Base-by-base conservation (phyloP, 2,797 vertebrate genomes). In the Artibeus lituratus region DNA sequence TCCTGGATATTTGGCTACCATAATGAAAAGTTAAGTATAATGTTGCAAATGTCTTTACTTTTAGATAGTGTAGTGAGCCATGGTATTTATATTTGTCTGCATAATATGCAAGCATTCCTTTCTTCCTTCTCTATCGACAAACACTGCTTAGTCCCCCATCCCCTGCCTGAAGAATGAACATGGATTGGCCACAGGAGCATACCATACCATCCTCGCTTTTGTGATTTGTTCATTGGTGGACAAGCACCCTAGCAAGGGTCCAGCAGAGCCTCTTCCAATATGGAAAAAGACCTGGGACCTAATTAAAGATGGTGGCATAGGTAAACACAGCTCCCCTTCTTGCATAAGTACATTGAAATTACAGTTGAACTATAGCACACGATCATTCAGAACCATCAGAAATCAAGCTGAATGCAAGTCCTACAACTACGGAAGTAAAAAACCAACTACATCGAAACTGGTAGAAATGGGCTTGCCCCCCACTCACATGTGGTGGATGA, bases 11-110 rank as follows among this genome's bases (percentile, higher is more conserved):
- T 77, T 96, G 74, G 42, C n/a, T 91, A 37, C 4, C 10, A 12
- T 82, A 44, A 92, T 42, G 14, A 81, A 72, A 95, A 90, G 35
- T 51, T 88, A 91, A 74, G 69, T 84, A 78, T 76, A 65, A 73
- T 69, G 44, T 24, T 78, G 24, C 16, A 91, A 49, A 53, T 81
- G 18, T 5, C 24, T 94, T 94, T 78, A 62, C 77, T 93, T 24
- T 76, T 37, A 81, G 55, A 22, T 37, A 62, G 1, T 37, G 0
- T 42, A 39, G 22, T 85, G 92, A 49, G n/a, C 11, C 55, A 73
- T 37, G 1, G 35, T 35, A 67, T 24, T 16, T 89, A 82, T 77
- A 29, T 73, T 76, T 84, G 21, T 35, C 44, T 90, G 15, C 4
- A 76, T 91, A 87, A 47, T 26, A 49, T 42, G 37, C 42, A 86